Evolutionary conservation across 2,113 vertebrate species (phyloP), one percentile per base, ranked within the genome.

Genomic region (Mesitornis unicolor): DNA sequence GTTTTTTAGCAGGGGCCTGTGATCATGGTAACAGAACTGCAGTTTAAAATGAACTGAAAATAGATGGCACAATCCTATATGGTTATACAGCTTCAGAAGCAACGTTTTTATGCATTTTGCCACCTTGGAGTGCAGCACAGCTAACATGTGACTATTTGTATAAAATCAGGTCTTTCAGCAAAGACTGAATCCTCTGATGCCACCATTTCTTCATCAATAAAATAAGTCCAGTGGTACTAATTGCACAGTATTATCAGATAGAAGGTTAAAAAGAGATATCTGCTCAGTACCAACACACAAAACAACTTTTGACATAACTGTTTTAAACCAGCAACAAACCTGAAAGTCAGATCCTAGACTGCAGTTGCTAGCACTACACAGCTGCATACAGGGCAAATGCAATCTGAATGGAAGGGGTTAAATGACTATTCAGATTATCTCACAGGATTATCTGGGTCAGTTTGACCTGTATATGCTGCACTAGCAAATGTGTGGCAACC

Each of bases 151-250:
- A 43, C 28, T 50, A 10, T 60, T 64, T 47, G 6, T 51, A 51
- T 40, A 84, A 82, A 94, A 71, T 67, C 63, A 77, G 43, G 48
- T 87, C 61, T 64, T 96, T 88, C 67, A 57, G 13, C 19, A 61
- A 81, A 84, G 73, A 14, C 31, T 67, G 35, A 53, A 81, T 75
- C 31, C 16, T 84, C 70, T 29, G 11, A 63, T 83, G 31, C 33
- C 47, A 89, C 59, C 22, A 40, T 86, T 97, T 97, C 47, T 42
- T 40, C 75, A 35, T 87, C 65, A 94, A 77, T 74, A 89, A 85
- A 90, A 57, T 7, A 75, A 12, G 87, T 47, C 40, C 86, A 79
- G 53, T 71, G 51, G 59, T 29, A 70, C 1, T 3, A 91, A 64
- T 26, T n/a, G n/a, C n/a, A n/a, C 0, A 6, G 16, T 40, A n/a